Percentiles rank a stretch among this genome's conserved stretches.
Conservation (phyloP, 1,140 invertebrate species). For the Heterodera carotae region DNA sequence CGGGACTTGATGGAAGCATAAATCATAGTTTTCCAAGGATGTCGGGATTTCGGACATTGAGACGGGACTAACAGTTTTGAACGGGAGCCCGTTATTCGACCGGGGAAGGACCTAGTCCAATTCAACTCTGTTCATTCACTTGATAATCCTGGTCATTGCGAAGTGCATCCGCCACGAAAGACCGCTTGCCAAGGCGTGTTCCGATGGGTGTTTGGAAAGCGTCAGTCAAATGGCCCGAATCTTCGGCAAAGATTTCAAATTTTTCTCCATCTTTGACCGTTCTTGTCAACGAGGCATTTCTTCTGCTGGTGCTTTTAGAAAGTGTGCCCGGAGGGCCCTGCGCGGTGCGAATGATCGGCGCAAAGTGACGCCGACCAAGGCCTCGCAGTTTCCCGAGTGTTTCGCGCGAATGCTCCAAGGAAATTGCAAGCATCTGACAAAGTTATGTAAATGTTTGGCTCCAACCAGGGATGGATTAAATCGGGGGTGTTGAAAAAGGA, state of each 20-base stretch:
- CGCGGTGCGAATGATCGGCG: constrained; percentile 32
- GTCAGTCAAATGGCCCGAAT: background rate
- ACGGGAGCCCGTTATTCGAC: too few relatives aligned
- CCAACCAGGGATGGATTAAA: too few relatives aligned
- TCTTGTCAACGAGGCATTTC: background rate
- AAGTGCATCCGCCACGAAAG: constrained; percentile 41
- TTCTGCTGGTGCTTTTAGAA: constrained; percentile 18
- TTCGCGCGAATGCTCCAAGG: constrained; percentile 12
- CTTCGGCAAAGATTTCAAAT: constrained; percentile 45
- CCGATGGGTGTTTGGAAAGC: background rate
- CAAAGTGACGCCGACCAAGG: constrained; percentile 33
- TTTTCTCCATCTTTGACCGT: constrained; percentile 18
- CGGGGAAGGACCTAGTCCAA: too few relatives aligned
- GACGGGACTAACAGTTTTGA: too few relatives aligned
- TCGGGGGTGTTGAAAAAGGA: too few relatives aligned
- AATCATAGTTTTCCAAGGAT: too few relatives aligned
- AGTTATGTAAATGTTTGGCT: too few relatives aligned
- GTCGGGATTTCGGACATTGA: too few relatives aligned
- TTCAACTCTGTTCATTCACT: constrained; percentile 20
- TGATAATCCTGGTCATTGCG: constrained; percentile 49
- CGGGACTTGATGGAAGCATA: too few relatives aligned
- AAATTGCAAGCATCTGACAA: background rate
- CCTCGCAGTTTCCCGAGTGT: constrained; percentile 39
- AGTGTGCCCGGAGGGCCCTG: constrained; percentile 29
- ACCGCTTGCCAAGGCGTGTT: background rate